Evolutionary conservation across 2,888 invertebrate species (phyloP).

Genomic region (Lasius fuliginosus): DNA sequence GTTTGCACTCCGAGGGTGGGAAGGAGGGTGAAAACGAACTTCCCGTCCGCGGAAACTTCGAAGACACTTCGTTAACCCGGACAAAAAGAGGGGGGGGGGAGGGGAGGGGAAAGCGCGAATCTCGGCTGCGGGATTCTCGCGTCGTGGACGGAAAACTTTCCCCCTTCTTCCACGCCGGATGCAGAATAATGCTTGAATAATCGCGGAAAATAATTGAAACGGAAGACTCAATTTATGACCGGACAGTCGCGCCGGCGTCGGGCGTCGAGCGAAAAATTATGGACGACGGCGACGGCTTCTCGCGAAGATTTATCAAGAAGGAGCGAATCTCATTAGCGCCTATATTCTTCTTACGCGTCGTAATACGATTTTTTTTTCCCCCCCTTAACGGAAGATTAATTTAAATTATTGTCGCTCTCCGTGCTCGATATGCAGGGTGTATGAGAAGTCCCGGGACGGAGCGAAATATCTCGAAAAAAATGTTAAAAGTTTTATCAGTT

Average conservation of each 20-base stretch:
- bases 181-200: slow-evolving; percentile 59
- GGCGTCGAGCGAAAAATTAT: slow-evolving; percentile 45
- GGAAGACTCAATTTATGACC: slow-evolving; percentile 69
- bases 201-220: slow-evolving; percentile 73
- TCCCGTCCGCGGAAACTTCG: slow-evolving; percentile 61
- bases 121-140: slow-evolving; percentile 43
- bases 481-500: too few relatives aligned
- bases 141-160: slow-evolving; percentile 62
- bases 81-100: background rate
- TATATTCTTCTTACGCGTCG: background rate
- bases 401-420: background rate
- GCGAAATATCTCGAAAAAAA: too few relatives aligned
- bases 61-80: slow-evolving; percentile 67
- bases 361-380: slow-evolving; percentile 10
- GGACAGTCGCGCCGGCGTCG: slow-evolving; percentile 11
- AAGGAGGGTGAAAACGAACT: background rate
- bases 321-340: slow-evolving; percentile 23
- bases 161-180: slow-evolving; percentile 23
- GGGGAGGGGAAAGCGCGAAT: slow-evolving; percentile 22
- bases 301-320: slow-evolving; percentile 21
- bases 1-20: slow-evolving; percentile 8
- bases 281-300: background rate
- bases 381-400: slow-evolving; percentile 15
- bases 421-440: background rate
- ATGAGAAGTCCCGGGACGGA: too few relatives aligned